These are phyloP conservation scores for Myiotriccus ornatus DNA, from an alignment of 2,797 vertebrate species.

Conservation along the genomic window DNA sequence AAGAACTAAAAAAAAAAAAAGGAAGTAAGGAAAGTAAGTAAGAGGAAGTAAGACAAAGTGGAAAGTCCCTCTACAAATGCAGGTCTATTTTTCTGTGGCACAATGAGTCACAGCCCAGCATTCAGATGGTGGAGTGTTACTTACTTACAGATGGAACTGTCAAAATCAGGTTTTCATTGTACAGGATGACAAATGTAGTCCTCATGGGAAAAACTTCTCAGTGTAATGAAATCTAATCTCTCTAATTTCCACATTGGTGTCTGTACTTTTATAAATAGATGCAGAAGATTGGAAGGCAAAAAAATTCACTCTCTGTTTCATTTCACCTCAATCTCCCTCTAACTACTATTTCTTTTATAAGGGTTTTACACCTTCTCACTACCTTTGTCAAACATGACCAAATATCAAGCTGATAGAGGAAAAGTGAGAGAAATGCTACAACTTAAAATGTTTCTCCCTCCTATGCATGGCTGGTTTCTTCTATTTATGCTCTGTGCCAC, in stretches of 20 bases:
- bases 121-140: neutral
- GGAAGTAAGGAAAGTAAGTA: too few relatives aligned
- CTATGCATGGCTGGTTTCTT: neutral
- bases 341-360: neutral
- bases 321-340: neutral
- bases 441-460: neutral
- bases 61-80: neutral
- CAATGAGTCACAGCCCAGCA: neutral
- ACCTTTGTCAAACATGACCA: neutral
- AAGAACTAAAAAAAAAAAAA: neutral
- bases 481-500: neutral
- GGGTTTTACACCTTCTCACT: neutral
- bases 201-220: neutral
- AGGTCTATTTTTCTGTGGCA: neutral
- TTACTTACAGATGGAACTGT: conserved; percentile 29
- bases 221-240: conserved; percentile 38
- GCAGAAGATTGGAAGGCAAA: neutral
- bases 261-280: neutral
- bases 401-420: neutral
- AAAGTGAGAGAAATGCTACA: neutral
- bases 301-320: neutral
- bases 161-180: conserved; percentile 33
- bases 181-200: neutral
- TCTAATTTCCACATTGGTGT: neutral
- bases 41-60: conserved; percentile 18